Percentiles rank a stretch among this genome's conserved stretches.
phyloP scores from a whole-genome alignment of 2,797 vertebrate species.

The Eremophila alpestris region DNA sequence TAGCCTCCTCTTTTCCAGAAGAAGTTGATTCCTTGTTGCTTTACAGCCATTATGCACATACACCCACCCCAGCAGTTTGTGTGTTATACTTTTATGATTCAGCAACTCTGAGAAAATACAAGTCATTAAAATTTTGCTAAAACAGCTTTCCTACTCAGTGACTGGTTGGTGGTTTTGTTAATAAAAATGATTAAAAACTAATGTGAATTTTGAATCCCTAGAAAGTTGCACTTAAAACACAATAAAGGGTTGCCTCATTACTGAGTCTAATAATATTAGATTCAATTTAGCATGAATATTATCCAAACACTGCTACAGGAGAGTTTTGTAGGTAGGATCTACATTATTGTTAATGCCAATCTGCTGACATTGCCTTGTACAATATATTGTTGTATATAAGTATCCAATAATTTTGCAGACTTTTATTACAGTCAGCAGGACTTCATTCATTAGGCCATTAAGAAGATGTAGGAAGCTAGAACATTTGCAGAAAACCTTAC shows the following conservation, averaged over 20 bases:
- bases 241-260: conserved; percentile 11
- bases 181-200: conserved; percentile 48
- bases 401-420: conserved; percentile 34
- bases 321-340: background rate
- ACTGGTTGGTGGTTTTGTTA: background rate
- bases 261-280: background rate
- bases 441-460: conserved; percentile 9
- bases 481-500: background rate
- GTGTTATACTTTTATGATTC: background rate
- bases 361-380: background rate
- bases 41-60: background rate
- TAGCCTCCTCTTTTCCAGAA: background rate
- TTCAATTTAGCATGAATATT: conserved; percentile 1
- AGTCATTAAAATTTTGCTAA: conserved; percentile 21
- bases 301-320: background rate
- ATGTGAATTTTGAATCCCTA: conserved; percentile 15
- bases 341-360: background rate
- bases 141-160: background rate
- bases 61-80: background rate
- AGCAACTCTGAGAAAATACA: background rate
- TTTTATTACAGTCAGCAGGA: conserved; percentile 48
- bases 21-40: background rate
- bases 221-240: conserved; percentile 15
- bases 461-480: background rate
- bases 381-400: background rate